A percentile compares a stretch with the other conserved stretches of the same genome.
Conservation (phyloP, 2,113 vertebrate species). For the Galbula dea region DNA sequence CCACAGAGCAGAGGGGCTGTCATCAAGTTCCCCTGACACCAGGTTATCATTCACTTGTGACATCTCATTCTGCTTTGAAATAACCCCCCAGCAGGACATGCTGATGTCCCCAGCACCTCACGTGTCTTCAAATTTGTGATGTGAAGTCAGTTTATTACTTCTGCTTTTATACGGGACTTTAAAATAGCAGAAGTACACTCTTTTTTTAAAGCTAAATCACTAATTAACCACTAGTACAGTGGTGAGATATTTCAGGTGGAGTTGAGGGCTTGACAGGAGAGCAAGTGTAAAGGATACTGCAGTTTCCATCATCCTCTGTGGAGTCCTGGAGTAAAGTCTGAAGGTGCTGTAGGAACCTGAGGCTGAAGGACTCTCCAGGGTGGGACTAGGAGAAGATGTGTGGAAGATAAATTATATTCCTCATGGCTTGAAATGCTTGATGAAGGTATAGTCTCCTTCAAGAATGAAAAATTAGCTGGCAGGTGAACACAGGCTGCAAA, state of each 20-base stretch:
- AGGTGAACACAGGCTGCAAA: background rate
- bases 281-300: background rate
- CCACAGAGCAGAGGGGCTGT: background rate
- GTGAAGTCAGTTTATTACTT: background rate
- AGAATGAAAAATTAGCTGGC: background rate
- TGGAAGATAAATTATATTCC: background rate
- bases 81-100: background rate
- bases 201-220: background rate
- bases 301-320: accelerated
- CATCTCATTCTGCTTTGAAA: background rate
- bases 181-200: background rate
- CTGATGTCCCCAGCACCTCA: background rate
- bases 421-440: background rate
- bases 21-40: background rate
- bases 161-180: background rate
- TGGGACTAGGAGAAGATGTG: background rate
- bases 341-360: background rate
- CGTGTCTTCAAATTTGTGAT: background rate
- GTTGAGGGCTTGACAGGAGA: background rate
- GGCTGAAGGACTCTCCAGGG: background rate
- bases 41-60: background rate
- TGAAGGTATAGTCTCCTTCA: background rate
- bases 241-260: background rate
- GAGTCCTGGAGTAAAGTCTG: background rate
- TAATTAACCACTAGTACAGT: no score